These are phyloP conservation scores for Lemur catta DNA, from an alignment of 2,797 vertebrate genomes.

Conservation along the genomic window DNA sequence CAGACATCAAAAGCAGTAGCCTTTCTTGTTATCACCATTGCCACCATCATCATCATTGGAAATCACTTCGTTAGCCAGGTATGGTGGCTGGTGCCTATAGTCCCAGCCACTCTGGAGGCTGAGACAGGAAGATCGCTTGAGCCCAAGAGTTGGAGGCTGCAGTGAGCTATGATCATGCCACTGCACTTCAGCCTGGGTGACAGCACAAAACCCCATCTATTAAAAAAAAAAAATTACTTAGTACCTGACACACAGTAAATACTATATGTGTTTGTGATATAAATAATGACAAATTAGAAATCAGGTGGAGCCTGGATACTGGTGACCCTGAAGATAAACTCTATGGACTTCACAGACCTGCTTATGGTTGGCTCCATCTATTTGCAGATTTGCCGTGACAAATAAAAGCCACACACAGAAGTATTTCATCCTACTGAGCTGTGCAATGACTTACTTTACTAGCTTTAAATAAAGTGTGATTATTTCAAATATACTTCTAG, in stretches of 20 bases:
- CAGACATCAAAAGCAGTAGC: background rate
- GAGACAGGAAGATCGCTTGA: background rate
- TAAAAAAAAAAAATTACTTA: background rate
- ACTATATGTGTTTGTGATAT: background rate
- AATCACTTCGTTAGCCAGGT: background rate
- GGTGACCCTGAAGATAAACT: background rate
- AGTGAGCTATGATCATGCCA: background rate
- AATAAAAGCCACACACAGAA: background rate
- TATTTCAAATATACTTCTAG: background rate
- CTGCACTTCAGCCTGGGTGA: background rate
- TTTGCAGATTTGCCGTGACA: background rate
- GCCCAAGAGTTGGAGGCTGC: background rate
- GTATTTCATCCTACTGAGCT: background rate
- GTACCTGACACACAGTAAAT: background rate
- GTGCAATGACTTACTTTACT: background rate
- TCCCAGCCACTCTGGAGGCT: background rate
- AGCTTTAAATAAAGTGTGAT: background rate
- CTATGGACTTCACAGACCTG: background rate
- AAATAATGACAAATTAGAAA: background rate
- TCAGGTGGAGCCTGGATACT: background rate
- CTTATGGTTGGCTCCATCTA: background rate
- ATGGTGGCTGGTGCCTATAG: background rate
- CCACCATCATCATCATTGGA: background rate
- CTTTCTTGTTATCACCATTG: background rate
- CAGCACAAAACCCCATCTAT: background rate